Percentiles rank a stretch among this genome's conserved stretches.
phyloP scores from a whole-genome alignment of 1,140 invertebrate species.

The Cotesia chilonis region DNA sequence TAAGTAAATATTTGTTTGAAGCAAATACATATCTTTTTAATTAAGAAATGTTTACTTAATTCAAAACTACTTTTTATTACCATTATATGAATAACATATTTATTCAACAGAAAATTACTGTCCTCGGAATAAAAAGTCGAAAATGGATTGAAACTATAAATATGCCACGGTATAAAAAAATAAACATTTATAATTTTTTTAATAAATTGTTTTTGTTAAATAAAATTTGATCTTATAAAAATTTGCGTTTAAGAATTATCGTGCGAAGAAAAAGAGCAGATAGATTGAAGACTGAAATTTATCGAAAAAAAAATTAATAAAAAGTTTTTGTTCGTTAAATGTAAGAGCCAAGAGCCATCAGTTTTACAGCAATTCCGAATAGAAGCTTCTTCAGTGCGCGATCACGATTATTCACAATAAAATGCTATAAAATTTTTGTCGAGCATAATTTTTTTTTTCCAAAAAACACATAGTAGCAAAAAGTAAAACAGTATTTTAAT shows the following conservation, averaged over 20 bases:
- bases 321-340: constrained; percentile 24
- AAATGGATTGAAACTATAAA: too few species aligned
- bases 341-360: background rate
- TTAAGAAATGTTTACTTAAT: too few species aligned
- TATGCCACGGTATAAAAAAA: too few species aligned
- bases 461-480: constrained; percentile 25
- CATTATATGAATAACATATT: too few species aligned
- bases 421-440: background rate
- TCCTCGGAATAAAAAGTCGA: too few species aligned
- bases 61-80: too few species aligned
- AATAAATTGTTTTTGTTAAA: background rate
- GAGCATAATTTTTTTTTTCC: too few species aligned
- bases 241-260: constrained; percentile 22
- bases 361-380: background rate
- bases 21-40: too few species aligned
- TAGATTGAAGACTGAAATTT: constrained; percentile 33
- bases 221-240: constrained; percentile 26
- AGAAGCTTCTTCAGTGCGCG: constrained; percentile 10
- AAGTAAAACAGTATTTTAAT: background rate
- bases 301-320: constrained; percentile 31
- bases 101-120: too few species aligned
- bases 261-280: constrained; percentile 29
- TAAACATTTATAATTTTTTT: too few species aligned
- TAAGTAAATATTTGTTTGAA: too few species aligned
- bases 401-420: constrained; percentile 7